A percentile compares a stretch with the other conserved stretches of the same genome.
phyloP scores from a whole-genome alignment of 2,797 vertebrate genomes.

The Liparis tanakae region DNA sequence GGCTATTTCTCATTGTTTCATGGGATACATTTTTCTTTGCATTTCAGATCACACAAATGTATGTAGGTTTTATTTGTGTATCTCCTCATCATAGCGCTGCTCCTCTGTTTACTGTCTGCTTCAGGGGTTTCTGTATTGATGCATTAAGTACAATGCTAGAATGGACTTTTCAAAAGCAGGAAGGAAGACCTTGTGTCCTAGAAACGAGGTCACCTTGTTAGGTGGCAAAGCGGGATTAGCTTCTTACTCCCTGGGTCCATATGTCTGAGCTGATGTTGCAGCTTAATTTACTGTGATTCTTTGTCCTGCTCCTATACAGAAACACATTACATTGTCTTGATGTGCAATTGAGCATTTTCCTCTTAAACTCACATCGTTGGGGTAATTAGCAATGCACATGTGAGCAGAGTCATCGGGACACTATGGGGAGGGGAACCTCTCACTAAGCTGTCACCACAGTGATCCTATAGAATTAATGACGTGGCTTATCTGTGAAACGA shows the following conservation, averaged over 20 bases:
- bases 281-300: constrained; percentile 69
- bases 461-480: constrained; percentile 51
- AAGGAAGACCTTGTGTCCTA: constrained; percentile 64
- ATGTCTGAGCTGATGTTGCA: constrained; percentile 75
- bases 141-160: constrained; percentile 34
- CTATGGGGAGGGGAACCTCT: constrained; percentile 43
- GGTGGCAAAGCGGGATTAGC: constrained; percentile 75
- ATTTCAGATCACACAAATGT: constrained; percentile 20
- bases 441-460: constrained; percentile 60
- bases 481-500: constrained; percentile 59
- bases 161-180: constrained; percentile 51
- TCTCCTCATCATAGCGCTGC: constrained; percentile 24
- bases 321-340: constrained; percentile 13
- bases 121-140: constrained; percentile 14
- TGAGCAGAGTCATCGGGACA: constrained; percentile 29
- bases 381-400: constrained; percentile 25
- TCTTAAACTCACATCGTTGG: neutral
- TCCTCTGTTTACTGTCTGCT: constrained; percentile 37
- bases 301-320: constrained; percentile 33
- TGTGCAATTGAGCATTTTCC: constrained; percentile 11
- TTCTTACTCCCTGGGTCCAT: constrained; percentile 77
- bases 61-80: constrained; percentile 27
- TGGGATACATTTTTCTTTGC: constrained; percentile 2
- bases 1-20: constrained; percentile 1
- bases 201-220: constrained; percentile 80